These are phyloP conservation scores for Falco peregrinus DNA, from an alignment of 2,797 vertebrate genomes.

Conservation along the genomic window DNA sequence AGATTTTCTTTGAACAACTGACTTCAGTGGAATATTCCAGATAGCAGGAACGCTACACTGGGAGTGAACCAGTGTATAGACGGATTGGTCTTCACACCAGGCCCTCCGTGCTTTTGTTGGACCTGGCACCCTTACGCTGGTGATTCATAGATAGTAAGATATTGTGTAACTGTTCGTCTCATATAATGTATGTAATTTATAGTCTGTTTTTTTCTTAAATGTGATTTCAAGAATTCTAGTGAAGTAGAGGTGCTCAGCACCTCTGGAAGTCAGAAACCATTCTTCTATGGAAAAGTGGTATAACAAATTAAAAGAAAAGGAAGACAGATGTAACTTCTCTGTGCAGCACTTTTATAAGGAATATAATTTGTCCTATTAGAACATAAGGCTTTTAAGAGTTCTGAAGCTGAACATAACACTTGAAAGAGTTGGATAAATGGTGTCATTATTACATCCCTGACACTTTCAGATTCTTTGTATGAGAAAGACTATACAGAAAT, in stretches of 20 bases:
- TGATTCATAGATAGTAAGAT: neutral
- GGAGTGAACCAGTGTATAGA: neutral
- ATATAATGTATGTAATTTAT: neutral
- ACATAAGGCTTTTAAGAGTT: neutral
- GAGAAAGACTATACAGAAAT: neutral
- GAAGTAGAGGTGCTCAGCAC: neutral
- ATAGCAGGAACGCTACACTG: neutral
- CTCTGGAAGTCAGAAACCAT: neutral
- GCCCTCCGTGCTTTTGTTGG: neutral
- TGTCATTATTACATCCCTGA: neutral
- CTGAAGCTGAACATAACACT: neutral
- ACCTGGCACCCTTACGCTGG: neutral
- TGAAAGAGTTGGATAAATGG: conserved; percentile 18
- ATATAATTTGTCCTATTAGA: neutral
- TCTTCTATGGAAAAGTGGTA: neutral
- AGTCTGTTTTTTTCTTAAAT: neutral
- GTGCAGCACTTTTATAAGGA: neutral
- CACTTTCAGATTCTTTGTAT: neutral
- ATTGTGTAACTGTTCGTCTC: neutral
- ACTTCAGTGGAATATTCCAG: neutral
- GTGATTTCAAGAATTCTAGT: neutral
- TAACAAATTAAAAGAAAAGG: neutral
- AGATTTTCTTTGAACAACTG: neutral
- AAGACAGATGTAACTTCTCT: neutral
- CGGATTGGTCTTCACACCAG: neutral